Conservation (phyloP, 2,888 invertebrate genomes). For the Diarsia dahlii region DNA sequence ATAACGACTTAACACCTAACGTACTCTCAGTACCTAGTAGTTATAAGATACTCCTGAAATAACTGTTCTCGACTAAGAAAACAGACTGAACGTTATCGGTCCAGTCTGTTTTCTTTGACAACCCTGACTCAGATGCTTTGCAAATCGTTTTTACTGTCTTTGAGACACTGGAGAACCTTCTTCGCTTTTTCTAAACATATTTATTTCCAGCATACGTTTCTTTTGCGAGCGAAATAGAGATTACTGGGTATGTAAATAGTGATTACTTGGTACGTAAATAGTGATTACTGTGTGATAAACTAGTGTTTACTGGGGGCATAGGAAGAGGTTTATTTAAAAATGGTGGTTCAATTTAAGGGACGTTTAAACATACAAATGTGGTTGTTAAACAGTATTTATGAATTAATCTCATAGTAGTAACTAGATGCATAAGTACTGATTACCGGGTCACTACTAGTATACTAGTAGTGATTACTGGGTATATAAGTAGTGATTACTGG, state of each 20-base stretch:
- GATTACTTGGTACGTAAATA: not conserved
- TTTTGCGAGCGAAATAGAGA: slow-evolving; percentile 14
- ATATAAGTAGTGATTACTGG: not conserved
- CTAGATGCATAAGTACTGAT: not conserved
- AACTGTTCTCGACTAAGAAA: not conserved
- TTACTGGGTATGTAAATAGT: not conserved
- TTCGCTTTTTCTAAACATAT: slow-evolving; percentile 19
- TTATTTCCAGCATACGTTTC: slow-evolving; percentile 9
- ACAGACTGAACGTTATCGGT: not conserved
- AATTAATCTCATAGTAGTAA: not conserved
- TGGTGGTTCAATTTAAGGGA: too few relatives aligned
- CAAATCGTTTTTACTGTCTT: slow-evolving; percentile 52
- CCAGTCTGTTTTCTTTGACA: slow-evolving; percentile 11
- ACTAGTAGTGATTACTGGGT: not conserved
- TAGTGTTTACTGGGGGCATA: too few relatives aligned
- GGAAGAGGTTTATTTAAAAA: not conserved
- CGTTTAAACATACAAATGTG: too few relatives aligned
- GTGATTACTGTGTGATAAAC: too few relatives aligned
- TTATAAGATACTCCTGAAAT: not conserved
- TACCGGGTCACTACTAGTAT: too few relatives aligned
- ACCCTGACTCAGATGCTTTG: slow-evolving; percentile 33
- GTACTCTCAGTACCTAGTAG: not conserved
- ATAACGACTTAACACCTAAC: not conserved
- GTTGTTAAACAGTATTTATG: too few relatives aligned
- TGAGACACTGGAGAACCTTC: slow-evolving; percentile 29